These are phyloP conservation scores for Enteromius argenteus DNA, from an alignment of 2,797 vertebrate species.

Conservation along the genomic window DNA sequence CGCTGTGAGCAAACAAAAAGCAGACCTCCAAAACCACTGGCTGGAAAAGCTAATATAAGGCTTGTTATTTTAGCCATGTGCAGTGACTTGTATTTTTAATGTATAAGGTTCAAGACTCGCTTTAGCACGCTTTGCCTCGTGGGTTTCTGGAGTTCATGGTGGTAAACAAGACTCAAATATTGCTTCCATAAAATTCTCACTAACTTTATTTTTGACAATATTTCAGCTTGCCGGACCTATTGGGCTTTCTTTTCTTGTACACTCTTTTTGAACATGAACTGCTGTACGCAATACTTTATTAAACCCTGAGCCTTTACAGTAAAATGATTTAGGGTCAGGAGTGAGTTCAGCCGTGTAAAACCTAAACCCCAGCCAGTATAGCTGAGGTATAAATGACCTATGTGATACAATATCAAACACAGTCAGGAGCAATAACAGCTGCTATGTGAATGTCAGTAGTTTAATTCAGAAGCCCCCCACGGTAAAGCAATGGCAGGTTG, in stretches of 20 bases:
- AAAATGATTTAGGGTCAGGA: slow-evolving; percentile 23
- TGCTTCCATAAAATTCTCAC: slow-evolving; percentile 23
- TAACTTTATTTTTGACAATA: slow-evolving; percentile 18
- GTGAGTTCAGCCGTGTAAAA: slow-evolving; percentile 16
- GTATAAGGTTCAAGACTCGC: slow-evolving; percentile 21
- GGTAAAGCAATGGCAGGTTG: slow-evolving; percentile 36
- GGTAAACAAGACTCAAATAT: slow-evolving; percentile 32
- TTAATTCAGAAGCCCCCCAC: slow-evolving; percentile 22
- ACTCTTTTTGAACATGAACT: slow-evolving; percentile 8
- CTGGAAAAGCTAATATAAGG: slow-evolving; percentile 25
- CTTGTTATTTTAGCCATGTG: slow-evolving; percentile 45
- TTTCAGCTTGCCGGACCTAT: slow-evolving; percentile 4
- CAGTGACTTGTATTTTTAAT: slow-evolving; percentile 38
- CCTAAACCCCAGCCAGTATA: slow-evolving; percentile 17
- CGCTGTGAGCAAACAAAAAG: slow-evolving; percentile 16
- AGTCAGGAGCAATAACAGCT: slow-evolving; percentile 44
- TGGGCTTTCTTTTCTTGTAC: background rate
- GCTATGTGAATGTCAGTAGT: slow-evolving; percentile 48
- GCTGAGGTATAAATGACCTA: slow-evolving; percentile 22
- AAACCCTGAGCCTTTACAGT: slow-evolving; percentile 12
- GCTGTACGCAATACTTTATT: background rate
- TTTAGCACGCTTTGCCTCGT: slow-evolving; percentile 24
- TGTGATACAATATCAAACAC: slow-evolving; percentile 20
- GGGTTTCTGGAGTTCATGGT: slow-evolving; percentile 9
- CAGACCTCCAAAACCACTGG: slow-evolving; percentile 12